Base-by-base conservation (phyloP, 2,888 invertebrate species). In the Erpobdella octoculata region DNA sequence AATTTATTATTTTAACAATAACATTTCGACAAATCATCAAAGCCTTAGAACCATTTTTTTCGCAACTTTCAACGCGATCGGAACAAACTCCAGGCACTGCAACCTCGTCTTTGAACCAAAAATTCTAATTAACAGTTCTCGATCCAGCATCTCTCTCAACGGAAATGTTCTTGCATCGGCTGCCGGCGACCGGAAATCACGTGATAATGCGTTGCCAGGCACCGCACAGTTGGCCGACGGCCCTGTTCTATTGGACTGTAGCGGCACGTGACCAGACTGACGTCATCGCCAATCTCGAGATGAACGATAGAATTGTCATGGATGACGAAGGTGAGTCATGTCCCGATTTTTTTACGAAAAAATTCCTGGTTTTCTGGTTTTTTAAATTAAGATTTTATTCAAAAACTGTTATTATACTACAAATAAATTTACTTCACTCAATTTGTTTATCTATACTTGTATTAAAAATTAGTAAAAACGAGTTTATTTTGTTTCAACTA, bases 201-300 rank as follows among this genome's bases (percentile, higher is more conserved):
- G 69, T 69, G 33, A 58, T 69, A 28, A 69, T 69, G 69, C 69
- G 69, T 69, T 69, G 69, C 69, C 69, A 48, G 58, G 58, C 35
- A 69, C 38, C 58, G 31, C 38, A 28, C 25, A 69, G 69, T 35
- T 69, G 69, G 69, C 69, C 69, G n/a, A 9, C n/a, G 37, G 69
- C 58, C 8, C 12, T 21, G 12, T 33, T 58, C 25, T 35, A 69
- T 3, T 69, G 69, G 69, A 69, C 48, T 58, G 69, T 69, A n/a
- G 9, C 35, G 33, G 18, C 58, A 69, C 69, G 69, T 67, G 67
- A 67, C 37, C 41, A 67, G 37, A 31, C 15, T 67, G 46, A 67
- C 35, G 67, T 28, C 41, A 48, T 28, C 37, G 46, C n/a, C 8
- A 33, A 67, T 46, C 28, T 21, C 37, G 67, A 67, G 67, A 8